Percentiles rank a stretch among this genome's conserved stretches.
phyloP scores from a whole-genome alignment of 2,797 vertebrate genomes.

The Taeniopygia guttata region DNA sequence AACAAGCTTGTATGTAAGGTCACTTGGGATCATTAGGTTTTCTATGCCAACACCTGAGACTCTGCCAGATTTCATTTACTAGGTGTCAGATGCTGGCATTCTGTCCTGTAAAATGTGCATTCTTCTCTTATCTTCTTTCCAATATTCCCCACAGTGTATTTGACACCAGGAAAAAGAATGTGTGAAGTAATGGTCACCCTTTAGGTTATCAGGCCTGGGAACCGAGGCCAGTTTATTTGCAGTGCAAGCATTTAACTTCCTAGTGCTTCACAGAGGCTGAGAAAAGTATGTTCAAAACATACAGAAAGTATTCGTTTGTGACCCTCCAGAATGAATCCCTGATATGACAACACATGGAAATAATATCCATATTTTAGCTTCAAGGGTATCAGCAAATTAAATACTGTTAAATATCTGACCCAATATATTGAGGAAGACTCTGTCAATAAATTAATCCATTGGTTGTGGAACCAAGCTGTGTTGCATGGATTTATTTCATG shows the following conservation, averaged over 20 bases:
- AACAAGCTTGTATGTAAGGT: neutral
- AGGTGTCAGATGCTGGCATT: neutral
- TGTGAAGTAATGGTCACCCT: neutral
- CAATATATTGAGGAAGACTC: neutral
- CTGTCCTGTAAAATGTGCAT: neutral
- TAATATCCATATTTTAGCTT: neutral
- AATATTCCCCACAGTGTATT: neutral
- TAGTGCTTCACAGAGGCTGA: neutral
- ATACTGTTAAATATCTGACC: neutral
- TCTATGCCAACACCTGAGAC: neutral
- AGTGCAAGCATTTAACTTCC: neutral
- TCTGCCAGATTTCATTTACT: neutral
- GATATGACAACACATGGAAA: neutral
- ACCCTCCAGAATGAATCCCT: neutral
- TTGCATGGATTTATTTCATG: neutral
- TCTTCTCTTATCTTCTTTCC: constrained; percentile 49
- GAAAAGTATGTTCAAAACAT: neutral
- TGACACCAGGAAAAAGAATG: constrained; percentile 13
- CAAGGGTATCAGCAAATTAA: neutral
- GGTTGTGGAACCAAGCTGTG: neutral
- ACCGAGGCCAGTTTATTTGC: neutral
- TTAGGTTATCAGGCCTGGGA: constrained; percentile 14
- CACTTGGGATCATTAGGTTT: neutral
- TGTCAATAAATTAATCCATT: neutral
- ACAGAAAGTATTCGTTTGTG: fast-evolving